phyloP scores from a whole-genome alignment of 2,113 vertebrate species.

The Echinops telfairi region DNA sequence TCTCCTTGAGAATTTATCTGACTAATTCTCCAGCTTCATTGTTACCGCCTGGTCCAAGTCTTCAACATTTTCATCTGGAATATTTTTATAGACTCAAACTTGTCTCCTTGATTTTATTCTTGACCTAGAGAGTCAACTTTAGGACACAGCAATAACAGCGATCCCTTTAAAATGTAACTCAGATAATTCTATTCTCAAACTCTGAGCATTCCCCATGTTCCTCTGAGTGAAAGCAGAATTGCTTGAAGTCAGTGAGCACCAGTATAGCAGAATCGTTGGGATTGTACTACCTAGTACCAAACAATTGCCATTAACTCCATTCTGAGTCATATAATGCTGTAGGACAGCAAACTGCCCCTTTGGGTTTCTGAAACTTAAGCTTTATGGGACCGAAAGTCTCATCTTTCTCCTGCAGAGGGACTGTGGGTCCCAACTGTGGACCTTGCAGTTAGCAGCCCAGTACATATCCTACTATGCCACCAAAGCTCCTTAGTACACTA shows the following conservation, averaged over 20 bases:
- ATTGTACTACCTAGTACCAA: background rate
- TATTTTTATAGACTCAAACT: slow-evolving; percentile 25
- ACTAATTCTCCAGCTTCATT: too few species aligned
- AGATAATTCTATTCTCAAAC: background rate
- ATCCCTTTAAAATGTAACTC: background rate
- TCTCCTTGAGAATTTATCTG: too few species aligned
- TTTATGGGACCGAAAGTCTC: too few species aligned
- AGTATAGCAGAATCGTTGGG: background rate
- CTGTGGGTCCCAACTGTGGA: too few species aligned
- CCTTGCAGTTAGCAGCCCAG: too few species aligned
- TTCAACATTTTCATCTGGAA: background rate
- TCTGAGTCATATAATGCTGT: too few species aligned
- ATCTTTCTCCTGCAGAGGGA: too few species aligned
- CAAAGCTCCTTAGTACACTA: too few species aligned
- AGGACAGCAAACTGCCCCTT: too few species aligned
- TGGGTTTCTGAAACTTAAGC: too few species aligned
- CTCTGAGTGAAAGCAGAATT: background rate
- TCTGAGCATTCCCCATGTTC: background rate
- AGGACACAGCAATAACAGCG: background rate
- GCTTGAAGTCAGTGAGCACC: background rate
- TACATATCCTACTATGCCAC: background rate
- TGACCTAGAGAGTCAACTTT: background rate
- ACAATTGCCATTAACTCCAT: too few species aligned
- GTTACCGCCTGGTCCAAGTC: background rate
- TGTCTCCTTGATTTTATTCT: background rate